Evolutionary conservation across 2,113 vertebrate species (phyloP).

Genomic region (Pheucticus melanocephalus): DNA sequence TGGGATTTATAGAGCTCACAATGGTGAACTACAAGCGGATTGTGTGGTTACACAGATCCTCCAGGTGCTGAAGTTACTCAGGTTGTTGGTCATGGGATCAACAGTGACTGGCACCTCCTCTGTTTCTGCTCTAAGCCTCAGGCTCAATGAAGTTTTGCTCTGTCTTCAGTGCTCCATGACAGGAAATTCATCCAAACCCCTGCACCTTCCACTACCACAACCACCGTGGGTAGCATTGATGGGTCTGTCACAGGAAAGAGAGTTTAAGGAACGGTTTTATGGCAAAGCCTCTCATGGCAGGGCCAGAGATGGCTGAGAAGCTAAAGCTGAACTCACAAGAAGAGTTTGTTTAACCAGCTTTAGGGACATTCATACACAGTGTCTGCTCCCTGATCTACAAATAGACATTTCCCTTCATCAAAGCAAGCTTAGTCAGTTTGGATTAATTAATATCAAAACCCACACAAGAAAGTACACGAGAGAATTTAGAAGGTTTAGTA

Average conservation of each 20-base stretch:
- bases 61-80: neutral
- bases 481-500: neutral
- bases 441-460: neutral
- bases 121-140: neutral
- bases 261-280: neutral
- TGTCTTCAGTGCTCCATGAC: neutral
- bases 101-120: neutral
- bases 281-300: rapidly evolving
- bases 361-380: rapidly evolving
- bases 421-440: neutral
- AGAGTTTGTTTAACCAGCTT: neutral
- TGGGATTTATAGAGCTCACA: neutral
- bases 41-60: neutral
- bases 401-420: neutral
- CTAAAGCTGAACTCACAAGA: neutral
- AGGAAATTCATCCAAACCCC: neutral
- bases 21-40: neutral
- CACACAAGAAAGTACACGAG: neutral
- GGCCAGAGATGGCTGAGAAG: neutral
- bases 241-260: neutral
- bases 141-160: neutral
- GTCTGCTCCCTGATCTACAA: neutral
- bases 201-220: neutral
- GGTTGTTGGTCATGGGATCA: neutral
- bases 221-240: rapidly evolving